Percentiles rank a stretch among this genome's conserved stretches.
Evolutionary conservation across 2,113 vertebrate species (phyloP).

Genomic region (Chionodraco myersi): DNA sequence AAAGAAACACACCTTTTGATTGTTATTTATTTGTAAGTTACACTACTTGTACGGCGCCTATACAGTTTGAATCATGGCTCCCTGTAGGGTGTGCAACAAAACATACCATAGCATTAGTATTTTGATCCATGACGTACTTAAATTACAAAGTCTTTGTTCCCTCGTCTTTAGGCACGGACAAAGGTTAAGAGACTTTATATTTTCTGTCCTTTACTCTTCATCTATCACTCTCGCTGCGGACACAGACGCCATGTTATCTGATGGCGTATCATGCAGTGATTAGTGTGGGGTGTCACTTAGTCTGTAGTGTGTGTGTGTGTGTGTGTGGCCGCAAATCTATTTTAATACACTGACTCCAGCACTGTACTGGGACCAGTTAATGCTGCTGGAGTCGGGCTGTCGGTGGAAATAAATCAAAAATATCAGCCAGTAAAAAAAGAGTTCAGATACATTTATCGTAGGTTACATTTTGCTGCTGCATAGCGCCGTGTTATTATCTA

Average conservation of each 20-base stretch:
- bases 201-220: not conserved
- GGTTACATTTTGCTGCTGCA: no score
- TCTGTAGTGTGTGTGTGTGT: not conserved
- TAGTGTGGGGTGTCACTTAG: constrained; percentile 14
- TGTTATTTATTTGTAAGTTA: not conserved
- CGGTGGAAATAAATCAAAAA: not conserved
- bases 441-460: not conserved
- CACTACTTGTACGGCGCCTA: no score
- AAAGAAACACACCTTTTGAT: not conserved
- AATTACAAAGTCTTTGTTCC: not conserved
- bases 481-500: no score
- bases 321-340: constrained; percentile 12
- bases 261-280: constrained; percentile 23
- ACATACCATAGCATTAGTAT: not conserved
- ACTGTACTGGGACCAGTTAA: constrained; percentile 43
- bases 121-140: not conserved
- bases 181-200: constrained; percentile 2
- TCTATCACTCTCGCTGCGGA: not conserved
- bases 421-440: not conserved
- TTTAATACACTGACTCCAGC: constrained; percentile 19
- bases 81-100: no score
- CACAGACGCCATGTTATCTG: constrained; percentile 13
- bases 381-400: constrained; percentile 15
- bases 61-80: no score
- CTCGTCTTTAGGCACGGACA: not conserved